Percentiles rank a stretch among this genome's conserved stretches.
These are phyloP conservation scores for Syngnathus rostellatus DNA, from an alignment of 2,797 vertebrate genomes.

Conservation along the genomic window DNA sequence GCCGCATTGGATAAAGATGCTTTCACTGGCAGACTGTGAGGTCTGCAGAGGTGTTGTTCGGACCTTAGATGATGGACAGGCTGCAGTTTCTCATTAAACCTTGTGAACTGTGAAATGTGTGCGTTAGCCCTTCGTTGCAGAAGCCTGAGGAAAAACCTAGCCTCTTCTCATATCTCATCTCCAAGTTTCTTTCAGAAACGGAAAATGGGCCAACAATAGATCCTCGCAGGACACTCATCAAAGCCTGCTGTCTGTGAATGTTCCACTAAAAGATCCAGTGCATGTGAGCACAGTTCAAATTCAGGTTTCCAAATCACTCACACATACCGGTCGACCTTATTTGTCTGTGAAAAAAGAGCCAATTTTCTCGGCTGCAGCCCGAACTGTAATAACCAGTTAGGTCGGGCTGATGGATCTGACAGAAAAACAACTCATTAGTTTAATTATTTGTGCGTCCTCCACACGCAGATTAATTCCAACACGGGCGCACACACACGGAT, in stretches of 20 bases:
- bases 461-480: slow-evolving; percentile 10
- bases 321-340: slow-evolving; percentile 22
- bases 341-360: slow-evolving; percentile 15
- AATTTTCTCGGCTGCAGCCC: slow-evolving; percentile 17
- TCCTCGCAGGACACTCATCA: slow-evolving; percentile 54
- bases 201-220: slow-evolving; percentile 55
- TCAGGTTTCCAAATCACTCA: slow-evolving; percentile 31
- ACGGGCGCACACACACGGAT: slow-evolving; percentile 9
- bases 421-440: slow-evolving; percentile 12
- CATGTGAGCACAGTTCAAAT: slow-evolving; percentile 41
- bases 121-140: slow-evolving; percentile 6
- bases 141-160: slow-evolving; percentile 10
- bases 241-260: slow-evolving; percentile 24
- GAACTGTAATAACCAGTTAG: slow-evolving; percentile 23
- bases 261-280: slow-evolving; percentile 34
- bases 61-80: slow-evolving; percentile 49
- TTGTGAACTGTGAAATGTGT: slow-evolving; percentile 55
- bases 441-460: not conserved
- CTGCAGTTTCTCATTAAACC: slow-evolving; percentile 58
- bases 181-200: slow-evolving; percentile 23
- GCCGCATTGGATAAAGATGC: slow-evolving; percentile 21
- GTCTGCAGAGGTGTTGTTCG: slow-evolving; percentile 36
- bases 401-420: slow-evolving; percentile 26
- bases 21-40: slow-evolving; percentile 21
- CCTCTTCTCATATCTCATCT: slow-evolving; percentile 31